phyloP scores from a whole-genome alignment of 2,797 vertebrate genomes.

The Scyliorhinus canicula region DNA sequence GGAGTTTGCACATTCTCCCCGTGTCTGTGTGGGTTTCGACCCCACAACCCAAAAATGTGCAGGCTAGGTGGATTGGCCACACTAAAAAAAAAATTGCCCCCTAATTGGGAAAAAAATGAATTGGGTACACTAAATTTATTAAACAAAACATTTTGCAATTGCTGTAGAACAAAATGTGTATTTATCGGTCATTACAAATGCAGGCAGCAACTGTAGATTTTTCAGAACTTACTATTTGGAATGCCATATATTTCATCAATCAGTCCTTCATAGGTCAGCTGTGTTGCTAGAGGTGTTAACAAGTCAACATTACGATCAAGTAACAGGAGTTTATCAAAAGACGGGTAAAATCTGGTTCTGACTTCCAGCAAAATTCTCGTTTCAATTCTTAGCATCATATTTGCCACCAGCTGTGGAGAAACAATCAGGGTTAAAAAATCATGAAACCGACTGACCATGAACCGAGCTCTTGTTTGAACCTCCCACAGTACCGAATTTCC shows the following conservation, averaged over 20 bases:
- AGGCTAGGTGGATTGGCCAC: too few species aligned
- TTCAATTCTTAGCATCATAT: constrained; percentile 99
- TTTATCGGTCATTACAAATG: background rate
- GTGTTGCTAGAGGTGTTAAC: constrained; percentile 84
- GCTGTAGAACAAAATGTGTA: background rate
- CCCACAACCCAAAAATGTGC: too few species aligned
- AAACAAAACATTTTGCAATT: background rate
- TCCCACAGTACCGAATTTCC: background rate
- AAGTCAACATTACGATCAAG: constrained; percentile 90
- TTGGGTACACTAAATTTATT: too few species aligned
- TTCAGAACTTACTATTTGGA: constrained; percentile 74
- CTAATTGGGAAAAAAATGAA: too few species aligned
- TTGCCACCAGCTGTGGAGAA: constrained; percentile 81
- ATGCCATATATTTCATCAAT: constrained; percentile 95
- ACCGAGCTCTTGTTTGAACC: background rate
- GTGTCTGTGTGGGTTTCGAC: too few species aligned
- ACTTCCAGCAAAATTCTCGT: constrained; percentile 85
- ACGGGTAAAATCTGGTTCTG: constrained; percentile 86
- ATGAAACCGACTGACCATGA: background rate
- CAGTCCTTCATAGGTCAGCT: constrained; percentile 93
- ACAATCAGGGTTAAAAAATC: constrained; percentile 29
- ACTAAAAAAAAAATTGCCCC: too few species aligned
- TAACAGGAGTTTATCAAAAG: constrained; percentile 87
- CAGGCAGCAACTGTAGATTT: accelerated
- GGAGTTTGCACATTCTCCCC: too few species aligned